Evolutionary conservation across 2,113 vertebrate species (phyloP), one percentile per base, ranked within the genome.

Genomic region (Mormyrus iriodes): DNA sequence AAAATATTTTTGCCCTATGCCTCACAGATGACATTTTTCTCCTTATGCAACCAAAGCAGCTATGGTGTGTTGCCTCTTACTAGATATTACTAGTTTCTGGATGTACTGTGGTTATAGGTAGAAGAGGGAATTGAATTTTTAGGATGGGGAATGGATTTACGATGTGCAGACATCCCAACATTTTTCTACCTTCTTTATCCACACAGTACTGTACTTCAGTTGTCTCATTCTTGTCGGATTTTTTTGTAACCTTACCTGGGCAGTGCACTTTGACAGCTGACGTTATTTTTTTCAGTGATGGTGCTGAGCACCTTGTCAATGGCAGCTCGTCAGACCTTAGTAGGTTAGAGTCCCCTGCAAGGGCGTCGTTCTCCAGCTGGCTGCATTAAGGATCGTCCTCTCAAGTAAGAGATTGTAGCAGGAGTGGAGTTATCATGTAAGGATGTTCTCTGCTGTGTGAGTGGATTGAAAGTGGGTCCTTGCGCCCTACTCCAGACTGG

Each of bases 401-500:
- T 39, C 35, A 83, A 83, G 79, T 83, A 44, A 46, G 82, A 83
- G 42, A 84, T 84, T 84, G 82, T 48, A n/a, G 82, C 35, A 84
- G 24, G 3, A 84, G 82, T 46, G 79, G 15, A 69, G 39, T 91
- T 55, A 31, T 92, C 87, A 91, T 91, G 84, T 88, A 90, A 13
- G 89, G 4, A 51, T 35, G 69, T 21, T 90, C 91, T 92, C 52
- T 90, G 89, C 91, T 91, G 88, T 90, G 88, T 89, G 90, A 90
- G 91, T 90, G 86, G 90, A 89, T 91, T 91, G 89, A 91, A 90
- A 91, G 90, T 39, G 61, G 44, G 10, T 39, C 61, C 27, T 69
- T 69, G 27, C n/a, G n/a, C 61, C 27, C n/a, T 69, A 31, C n/a
- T 69, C 10, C 61, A 69, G 61, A 65, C 61, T 65, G 61, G 46